Evolutionary conservation across 2,888 invertebrate species (phyloP).

Genomic region (Ophion ellenae): DNA sequence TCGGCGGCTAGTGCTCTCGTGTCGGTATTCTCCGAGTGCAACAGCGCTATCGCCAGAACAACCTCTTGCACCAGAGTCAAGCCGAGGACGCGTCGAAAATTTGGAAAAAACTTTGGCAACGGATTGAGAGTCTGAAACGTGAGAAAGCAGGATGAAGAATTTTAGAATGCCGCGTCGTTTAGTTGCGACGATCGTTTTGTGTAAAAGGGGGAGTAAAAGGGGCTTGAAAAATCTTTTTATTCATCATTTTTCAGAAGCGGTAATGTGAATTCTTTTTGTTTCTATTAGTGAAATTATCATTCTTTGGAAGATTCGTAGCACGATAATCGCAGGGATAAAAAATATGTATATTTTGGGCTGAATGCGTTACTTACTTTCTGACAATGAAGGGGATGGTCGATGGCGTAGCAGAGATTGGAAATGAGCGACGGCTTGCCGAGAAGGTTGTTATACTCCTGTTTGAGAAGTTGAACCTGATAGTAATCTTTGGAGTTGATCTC

Average conservation of each 20-base stretch:
- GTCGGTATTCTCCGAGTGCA: constrained; percentile 92
- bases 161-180: neutral
- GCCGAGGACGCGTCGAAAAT: constrained; percentile 93
- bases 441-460: constrained; percentile 91
- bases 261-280: too few relatives aligned
- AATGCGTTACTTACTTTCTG: constrained; percentile 87
- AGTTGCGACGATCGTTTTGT: too few relatives aligned
- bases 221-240: too few relatives aligned
- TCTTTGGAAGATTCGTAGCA: too few relatives aligned
- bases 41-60: constrained; percentile 93
- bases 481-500: constrained; percentile 84
- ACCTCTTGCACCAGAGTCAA: constrained; percentile 96
- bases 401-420: constrained; percentile 94
- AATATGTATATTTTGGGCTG: too few relatives aligned
- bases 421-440: constrained; percentile 94
- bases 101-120: constrained; percentile 91
- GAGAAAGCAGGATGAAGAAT: neutral
- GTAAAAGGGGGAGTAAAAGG: too few relatives aligned
- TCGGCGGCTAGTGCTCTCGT: constrained; percentile 90
- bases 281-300: too few relatives aligned
- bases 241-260: too few relatives aligned
- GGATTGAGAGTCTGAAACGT: constrained; percentile 90
- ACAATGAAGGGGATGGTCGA: constrained; percentile 91
- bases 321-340: too few relatives aligned
- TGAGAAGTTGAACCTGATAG: constrained; percentile 89